Percentiles rank a stretch among this genome's conserved stretches.
These are phyloP conservation scores for Coracias cyanogaster DNA, from an alignment of 2,797 vertebrate species.

Conservation along the genomic window DNA sequence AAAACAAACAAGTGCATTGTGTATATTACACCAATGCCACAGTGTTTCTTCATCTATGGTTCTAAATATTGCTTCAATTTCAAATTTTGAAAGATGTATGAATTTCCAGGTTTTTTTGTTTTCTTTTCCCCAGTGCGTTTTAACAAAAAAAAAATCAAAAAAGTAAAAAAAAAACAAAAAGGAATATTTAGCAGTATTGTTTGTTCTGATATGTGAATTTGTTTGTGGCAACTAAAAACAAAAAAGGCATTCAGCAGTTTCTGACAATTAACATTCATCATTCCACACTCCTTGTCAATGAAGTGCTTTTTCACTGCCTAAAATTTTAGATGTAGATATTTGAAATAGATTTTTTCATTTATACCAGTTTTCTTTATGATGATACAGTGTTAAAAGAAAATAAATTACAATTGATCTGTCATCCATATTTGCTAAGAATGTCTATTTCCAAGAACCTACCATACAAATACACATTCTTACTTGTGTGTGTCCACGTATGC, in stretches of 20 bases:
- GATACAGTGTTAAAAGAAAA: constrained; percentile 89
- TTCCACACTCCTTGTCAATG: constrained; percentile 89
- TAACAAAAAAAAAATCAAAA: constrained; percentile 64
- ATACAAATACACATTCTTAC: constrained; percentile 81
- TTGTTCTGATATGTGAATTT: constrained; percentile 90
- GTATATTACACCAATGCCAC: constrained; percentile 95
- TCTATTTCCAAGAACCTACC: constrained; percentile 83
- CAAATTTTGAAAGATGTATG: constrained; percentile 85
- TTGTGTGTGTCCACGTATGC: constrained; percentile 70
- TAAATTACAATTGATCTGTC: constrained; percentile 91
- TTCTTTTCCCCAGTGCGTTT: constrained; percentile 83
- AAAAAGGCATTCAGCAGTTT: constrained; percentile 85
- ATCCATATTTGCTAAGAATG: constrained; percentile 90
- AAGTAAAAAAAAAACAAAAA: constrained; percentile 67
- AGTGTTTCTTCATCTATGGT: constrained; percentile 88
- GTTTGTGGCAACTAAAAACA: constrained; percentile 87
- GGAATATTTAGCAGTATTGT: constrained; percentile 89
- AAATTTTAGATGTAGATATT: constrained; percentile 93
- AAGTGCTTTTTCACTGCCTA: constrained; percentile 99
- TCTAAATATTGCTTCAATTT: constrained; percentile 88
- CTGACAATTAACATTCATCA: constrained; percentile 85
- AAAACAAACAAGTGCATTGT: constrained; percentile 85
- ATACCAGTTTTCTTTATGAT: constrained; percentile 90
- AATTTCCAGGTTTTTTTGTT: constrained; percentile 82
- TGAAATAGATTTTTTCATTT: constrained; percentile 92